Conservation (phyloP, 2,888 invertebrate species). For the Nomada ferruginata region DNA sequence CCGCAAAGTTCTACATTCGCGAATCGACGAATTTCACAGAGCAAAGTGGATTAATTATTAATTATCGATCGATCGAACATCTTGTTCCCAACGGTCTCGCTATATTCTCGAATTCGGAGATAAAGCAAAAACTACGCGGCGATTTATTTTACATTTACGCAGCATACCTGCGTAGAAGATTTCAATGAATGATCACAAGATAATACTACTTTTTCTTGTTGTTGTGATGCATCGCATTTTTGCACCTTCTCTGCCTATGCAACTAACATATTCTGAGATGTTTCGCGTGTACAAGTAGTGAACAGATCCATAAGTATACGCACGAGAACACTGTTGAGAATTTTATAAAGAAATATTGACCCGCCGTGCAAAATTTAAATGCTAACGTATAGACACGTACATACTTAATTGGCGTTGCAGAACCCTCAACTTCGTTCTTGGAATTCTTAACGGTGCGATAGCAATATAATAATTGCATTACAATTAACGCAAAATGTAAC, state of each 20-base stretch:
- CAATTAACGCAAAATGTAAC: slow-evolving; percentile 63
- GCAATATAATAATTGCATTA: slow-evolving; percentile 62
- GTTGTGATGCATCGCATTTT: background rate
- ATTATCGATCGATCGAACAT: slow-evolving; percentile 20
- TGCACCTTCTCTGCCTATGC: background rate
- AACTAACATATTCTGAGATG: background rate
- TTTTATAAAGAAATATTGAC: slow-evolving; percentile 9
- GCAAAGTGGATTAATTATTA: background rate
- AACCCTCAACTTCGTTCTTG: slow-evolving; percentile 26
- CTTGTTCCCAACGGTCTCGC: background rate
- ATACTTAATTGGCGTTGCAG: slow-evolving; percentile 45
- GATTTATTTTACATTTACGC: slow-evolving; percentile 22
- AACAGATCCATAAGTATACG: background rate
- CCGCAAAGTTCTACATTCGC: background rate
- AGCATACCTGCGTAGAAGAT: background rate
- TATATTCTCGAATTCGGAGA: slow-evolving; percentile 18
- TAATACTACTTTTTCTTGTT: slow-evolving; percentile 1
- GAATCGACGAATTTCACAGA: background rate
- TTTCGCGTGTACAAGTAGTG: background rate
- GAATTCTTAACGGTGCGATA: slow-evolving; percentile 50
- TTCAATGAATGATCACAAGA: slow-evolving; percentile 26
- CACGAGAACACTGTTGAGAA: background rate
- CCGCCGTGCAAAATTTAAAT: slow-evolving; percentile 54
- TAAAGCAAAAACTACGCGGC: slow-evolving; percentile 19
- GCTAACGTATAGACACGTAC: slow-evolving; percentile 49